Evolutionary conservation across 2,888 invertebrate genomes (phyloP), one percentile per base, ranked within the genome.

Genomic region (Ryuthela nishihirai): DNA sequence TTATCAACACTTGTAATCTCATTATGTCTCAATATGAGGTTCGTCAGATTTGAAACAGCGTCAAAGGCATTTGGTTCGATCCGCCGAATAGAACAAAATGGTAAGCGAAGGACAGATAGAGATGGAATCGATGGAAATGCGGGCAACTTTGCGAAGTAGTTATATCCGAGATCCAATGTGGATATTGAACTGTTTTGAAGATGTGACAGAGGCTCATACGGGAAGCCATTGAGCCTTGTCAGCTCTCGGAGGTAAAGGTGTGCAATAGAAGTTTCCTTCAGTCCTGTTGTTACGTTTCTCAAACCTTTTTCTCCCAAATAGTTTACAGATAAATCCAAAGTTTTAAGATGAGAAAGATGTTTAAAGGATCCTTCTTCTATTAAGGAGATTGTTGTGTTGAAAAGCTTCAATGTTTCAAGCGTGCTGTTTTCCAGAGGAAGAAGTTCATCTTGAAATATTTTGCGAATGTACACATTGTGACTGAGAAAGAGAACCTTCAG

Each of bases 261-360:
- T 34, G 32, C 12, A 3, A 53, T 35, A 6, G 20, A 12, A 25
- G 42, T 18, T 15, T 39, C 18, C 25, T 6, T 1, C 9, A 53
- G 21, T 15, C 40, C 25, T 24, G 34, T 36, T 12, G 45, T 53
- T 24, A 45, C 34, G 29, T 48, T 54, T 5, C 18, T n/a, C 20
- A 48, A 24, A 29, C 47, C 36, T 15, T 18, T 9, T 17, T 42
- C 43, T 26, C 29, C 32, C 21, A 54, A 17, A 21, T 42, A 39
- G 24, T 54, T 54, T 7, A 32, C 12, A 4, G 41, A 35, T 18
- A 54, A 18, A 4, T 48, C 43, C 21, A 54, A 38, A 7, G 38
- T 15, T 25, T 42, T 38, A 12, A 54, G n/a, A 21, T 29, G 15
- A 17, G 21, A n/a, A 17, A 54, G 12, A 5, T 21, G n/a, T 10